Evolutionary conservation across 2,888 invertebrate species (phyloP).

Genomic region (Coremacera marginata): DNA sequence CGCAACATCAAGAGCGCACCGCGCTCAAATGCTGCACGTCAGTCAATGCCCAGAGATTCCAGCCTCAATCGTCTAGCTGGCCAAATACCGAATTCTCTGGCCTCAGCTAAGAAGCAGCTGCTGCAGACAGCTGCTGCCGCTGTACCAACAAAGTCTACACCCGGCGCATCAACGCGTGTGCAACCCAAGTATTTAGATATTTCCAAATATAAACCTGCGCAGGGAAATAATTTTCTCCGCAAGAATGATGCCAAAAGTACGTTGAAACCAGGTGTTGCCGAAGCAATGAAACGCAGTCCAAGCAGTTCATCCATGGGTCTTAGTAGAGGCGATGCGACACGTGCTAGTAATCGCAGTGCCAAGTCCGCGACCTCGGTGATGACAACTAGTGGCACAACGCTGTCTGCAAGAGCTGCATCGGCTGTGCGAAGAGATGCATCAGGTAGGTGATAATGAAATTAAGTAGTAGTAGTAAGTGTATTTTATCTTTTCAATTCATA

Average conservation of each 20-base stretch:
- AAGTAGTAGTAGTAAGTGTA: too few relatives aligned
- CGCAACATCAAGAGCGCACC: conserved; percentile 62
- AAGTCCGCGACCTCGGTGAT: conserved; percentile 63
- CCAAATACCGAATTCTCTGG: conserved; percentile 67
- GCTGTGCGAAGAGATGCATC: conserved; percentile 63
- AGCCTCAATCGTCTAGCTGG: conserved; percentile 67
- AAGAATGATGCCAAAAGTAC: conserved; percentile 73
- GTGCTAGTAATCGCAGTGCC: conserved; percentile 67
- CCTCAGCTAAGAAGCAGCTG: conserved; percentile 68
- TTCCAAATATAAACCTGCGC: conserved; percentile 74
- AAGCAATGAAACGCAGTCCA: conserved; percentile 66
- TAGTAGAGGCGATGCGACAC: conserved; percentile 62
- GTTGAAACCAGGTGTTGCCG: conserved; percentile 57
- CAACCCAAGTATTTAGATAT: conserved; percentile 74
- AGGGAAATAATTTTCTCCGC: conserved; percentile 70
- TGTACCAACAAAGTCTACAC: conserved; percentile 41
- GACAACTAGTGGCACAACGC: conserved; percentile 60
- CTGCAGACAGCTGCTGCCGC: conserved; percentile 65
- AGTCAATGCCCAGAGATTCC: conserved; percentile 69
- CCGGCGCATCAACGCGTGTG: conserved; percentile 55
- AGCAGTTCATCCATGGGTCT: conserved; percentile 67
- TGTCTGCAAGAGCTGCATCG: conserved; percentile 57
- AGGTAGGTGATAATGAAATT: conserved; percentile 47
- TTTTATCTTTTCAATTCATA: too few relatives aligned
- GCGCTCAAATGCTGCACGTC: conserved; percentile 57